Base-by-base conservation (phyloP, 2,888 invertebrate genomes). In the Sinodicranocentrus sp. region DNA sequence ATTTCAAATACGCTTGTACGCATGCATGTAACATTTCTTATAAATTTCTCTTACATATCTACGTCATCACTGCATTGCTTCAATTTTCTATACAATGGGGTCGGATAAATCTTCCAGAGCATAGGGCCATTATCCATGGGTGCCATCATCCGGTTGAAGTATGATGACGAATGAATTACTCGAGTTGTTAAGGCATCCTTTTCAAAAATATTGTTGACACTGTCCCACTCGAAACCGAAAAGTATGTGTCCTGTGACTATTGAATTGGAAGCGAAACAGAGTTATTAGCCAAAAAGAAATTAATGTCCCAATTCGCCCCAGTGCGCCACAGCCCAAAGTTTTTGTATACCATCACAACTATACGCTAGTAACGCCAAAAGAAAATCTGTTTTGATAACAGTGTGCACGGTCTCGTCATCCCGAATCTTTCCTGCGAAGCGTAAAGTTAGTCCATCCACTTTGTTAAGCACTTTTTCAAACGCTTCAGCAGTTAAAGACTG, bases 401-500 rank as follows among this genome's bases (percentile, higher is more conserved):
- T 89, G 82, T 89, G 91, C 86, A 85, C 89, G 87, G 87, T 89
- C 79, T 89, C 90, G 87, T 80, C 91, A 43, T 70, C 23, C 17
- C 57, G 23, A 25, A 90, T 84, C 61, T 63, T 84, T 0, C 91
- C 89, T 0, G 95, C 89, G 90, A 96, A 95, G 89, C 95, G 94
- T 59, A 91, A 90, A 2, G 94, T 92, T 0, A 95, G 92, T 2
- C 89, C 89, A 90, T 97, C 94, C 0, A 94, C 92, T 67, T 91
- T 91, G n/a, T 91, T 90, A 0, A 96, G 90, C 89, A 95, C 95
- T 85, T 91, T 91, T 84, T 93, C 92, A 0, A 95, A 94, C 89
- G 92, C 92, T 0, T 95, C 94, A 84, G 94, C 93, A 85, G 95
- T 95, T 21, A 97, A 91, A 63, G 94, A 94, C 90, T 94, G 95